Evolutionary conservation across 2,888 invertebrate species (phyloP), one percentile per base, ranked within the genome.

Genomic region (Ditylenchus weischeri): DNA sequence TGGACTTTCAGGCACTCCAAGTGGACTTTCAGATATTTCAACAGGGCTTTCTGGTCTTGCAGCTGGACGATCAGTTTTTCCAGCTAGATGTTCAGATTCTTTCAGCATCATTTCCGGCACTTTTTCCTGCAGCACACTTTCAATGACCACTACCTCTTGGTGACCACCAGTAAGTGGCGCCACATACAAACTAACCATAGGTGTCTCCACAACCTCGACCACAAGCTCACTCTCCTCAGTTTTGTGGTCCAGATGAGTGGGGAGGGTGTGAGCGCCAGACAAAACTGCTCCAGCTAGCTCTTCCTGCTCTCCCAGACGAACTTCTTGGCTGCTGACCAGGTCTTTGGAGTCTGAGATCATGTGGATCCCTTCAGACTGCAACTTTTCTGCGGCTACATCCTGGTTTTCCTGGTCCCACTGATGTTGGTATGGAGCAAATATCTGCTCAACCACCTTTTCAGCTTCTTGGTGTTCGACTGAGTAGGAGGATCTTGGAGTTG

Each of bases 281-380:
- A 54, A 54, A 11, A 54, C n/a, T 21, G 54, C 54, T 29, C 29
- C 54, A 7, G 54, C 15, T 10, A 54, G 23, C n/a, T 21, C 23
- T 54, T 54, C 54, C 10, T 54, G 54, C n/a, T 54, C 23, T 29
- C 54, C 54, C 54, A 54, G n/a, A 10, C 54, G 11, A 21, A 54
- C n/a, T 54, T 54, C 54, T 8, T 29, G 23, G 10, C 54, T 29
- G 29, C 23, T 54, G 11, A 54, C 21, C 54, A 54, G 11, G n/a
- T 54, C 54, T 23, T 54, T 21, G 2, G 54, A 54, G 10, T 54
- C 54, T 15, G 15, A 15, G n/a, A 54, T 29, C 54, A 54, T 54
- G 11, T 54, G 54, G 29, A 2, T 11, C 2, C 11, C 54, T 54
- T 11, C 15, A 7, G 11, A 21, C 15, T 11, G 11, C 21, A 54